phyloP scores from a whole-genome alignment of 2,888 invertebrate genomes.

The Athetis lepigone region DNA sequence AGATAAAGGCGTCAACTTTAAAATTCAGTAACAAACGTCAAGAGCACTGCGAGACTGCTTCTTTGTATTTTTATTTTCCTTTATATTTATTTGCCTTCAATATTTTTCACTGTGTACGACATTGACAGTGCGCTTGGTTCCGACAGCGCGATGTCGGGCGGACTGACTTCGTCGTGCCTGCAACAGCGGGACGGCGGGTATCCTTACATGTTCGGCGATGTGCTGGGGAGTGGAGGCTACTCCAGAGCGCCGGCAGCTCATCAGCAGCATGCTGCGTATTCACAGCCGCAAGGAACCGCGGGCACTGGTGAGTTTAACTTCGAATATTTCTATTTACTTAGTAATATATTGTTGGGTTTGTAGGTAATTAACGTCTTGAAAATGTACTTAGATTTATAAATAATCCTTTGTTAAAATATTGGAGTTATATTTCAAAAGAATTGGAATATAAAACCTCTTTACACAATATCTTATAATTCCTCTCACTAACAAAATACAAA shows the following conservation, averaged over 20 bases:
- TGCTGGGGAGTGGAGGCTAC: constrained; percentile 93
- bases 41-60: neutral
- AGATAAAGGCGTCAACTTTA: neutral
- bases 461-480: constrained; percentile 33
- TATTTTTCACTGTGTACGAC: constrained; percentile 37
- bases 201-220: constrained; percentile 98
- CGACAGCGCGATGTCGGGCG: constrained; percentile 96
- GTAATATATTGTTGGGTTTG: neutral
- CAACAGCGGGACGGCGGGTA: constrained; percentile 95
- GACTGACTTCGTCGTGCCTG: constrained; percentile 95
- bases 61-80: constrained; percentile 4
- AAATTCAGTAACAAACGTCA: constrained; percentile 3
- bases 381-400: neutral
- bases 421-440: neutral
- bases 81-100: constrained; percentile 36
- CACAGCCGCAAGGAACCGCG: constrained; percentile 90
- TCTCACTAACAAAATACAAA: constrained; percentile 40
- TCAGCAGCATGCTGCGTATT: constrained; percentile 92
- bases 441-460: neutral
- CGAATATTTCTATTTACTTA: neutral
- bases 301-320: constrained; percentile 90
- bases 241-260: constrained; percentile 94
- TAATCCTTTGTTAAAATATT: too few species aligned
- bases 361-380: neutral
- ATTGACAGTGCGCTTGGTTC: constrained; percentile 51